Evolutionary conservation across 2,888 invertebrate genomes (phyloP).

Genomic region (Lasioglossum vierecki): DNA sequence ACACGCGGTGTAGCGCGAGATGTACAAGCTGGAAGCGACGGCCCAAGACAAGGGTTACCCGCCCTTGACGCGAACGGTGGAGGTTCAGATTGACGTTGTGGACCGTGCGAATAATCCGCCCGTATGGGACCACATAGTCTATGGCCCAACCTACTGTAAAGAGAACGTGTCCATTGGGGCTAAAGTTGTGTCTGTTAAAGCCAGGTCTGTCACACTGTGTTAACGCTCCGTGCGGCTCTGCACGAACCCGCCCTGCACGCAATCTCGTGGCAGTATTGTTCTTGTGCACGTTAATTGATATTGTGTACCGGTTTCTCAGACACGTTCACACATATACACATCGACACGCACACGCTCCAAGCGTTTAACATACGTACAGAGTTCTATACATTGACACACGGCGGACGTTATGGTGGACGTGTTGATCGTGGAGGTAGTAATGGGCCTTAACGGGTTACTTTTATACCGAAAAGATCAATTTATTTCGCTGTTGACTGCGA

Average conservation of each 20-base stretch:
- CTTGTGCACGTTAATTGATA: conserved; percentile 84
- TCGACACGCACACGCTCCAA: conserved; percentile 52
- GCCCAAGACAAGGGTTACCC: conserved; percentile 99
- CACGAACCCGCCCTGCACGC: conserved; percentile 84
- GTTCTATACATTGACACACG: background rate
- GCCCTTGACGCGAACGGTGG: conserved; percentile 97
- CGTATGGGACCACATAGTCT: conserved; percentile 98
- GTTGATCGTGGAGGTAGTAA: conserved; percentile 23
- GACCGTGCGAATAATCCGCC: conserved; percentile 99
- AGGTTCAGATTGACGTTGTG: conserved; percentile 99
- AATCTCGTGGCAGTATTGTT: conserved; percentile 84
- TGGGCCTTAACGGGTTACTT: background rate
- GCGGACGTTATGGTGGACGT: conserved; percentile 17
- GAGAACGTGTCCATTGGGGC: conserved; percentile 99
- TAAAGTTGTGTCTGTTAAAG: conserved; percentile 99
- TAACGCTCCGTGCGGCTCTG: conserved; percentile 83
- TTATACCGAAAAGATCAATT: too few relatives aligned
- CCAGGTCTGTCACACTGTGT: conserved; percentile 93
- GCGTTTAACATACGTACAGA: conserved; percentile 34
- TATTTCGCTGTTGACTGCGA: too few relatives aligned
- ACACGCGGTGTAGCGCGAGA: conserved; percentile 92
- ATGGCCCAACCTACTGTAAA: conserved; percentile 98
- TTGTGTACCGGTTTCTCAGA: conserved; percentile 81
- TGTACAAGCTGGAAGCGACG: conserved; percentile 99
- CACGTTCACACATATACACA: conserved; percentile 65